phyloP scores from a whole-genome alignment of 2,888 invertebrate species.

The Phortica magna region DNA sequence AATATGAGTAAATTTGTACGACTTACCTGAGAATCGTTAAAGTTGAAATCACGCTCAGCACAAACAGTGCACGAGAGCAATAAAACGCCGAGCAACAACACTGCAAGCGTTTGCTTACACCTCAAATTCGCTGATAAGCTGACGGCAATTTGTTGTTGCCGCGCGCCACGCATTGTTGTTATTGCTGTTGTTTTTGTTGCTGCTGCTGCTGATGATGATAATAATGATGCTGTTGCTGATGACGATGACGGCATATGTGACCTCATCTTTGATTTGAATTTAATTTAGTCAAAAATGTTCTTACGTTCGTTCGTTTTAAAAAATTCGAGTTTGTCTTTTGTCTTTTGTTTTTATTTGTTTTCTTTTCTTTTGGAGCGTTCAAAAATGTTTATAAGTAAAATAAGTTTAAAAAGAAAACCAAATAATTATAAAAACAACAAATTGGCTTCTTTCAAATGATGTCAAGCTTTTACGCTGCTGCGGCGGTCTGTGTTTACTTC shows the following conservation, averaged over 20 bases:
- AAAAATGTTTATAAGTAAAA: constrained; percentile 8
- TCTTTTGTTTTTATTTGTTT: constrained; percentile 5
- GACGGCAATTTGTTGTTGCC: constrained; percentile 37
- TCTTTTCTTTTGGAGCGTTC: background rate
- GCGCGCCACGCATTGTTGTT: constrained; percentile 31
- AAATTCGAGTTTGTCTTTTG: constrained; percentile 6
- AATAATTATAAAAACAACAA: background rate
- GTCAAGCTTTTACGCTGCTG: constrained; percentile 30
- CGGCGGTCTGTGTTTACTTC: constrained; percentile 54
- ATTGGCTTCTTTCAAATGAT: background rate
- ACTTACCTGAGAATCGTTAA: constrained; percentile 76
- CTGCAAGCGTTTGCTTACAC: constrained; percentile 46
- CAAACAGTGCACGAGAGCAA: constrained; percentile 40
- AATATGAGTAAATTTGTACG: constrained; percentile 16
- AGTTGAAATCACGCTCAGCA: constrained; percentile 76
- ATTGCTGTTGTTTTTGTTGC: background rate
- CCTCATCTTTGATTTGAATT: constrained; percentile 1
- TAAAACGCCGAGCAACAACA: constrained; percentile 49
- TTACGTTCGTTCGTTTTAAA: background rate
- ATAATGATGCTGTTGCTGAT: constrained; percentile 25
- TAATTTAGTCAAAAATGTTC: background rate
- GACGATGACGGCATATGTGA: constrained; percentile 5
- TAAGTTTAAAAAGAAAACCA: background rate
- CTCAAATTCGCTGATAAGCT: constrained; percentile 53
- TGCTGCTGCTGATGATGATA: background rate